Conservation (phyloP, 1,140 invertebrate genomes). For the Philaenus spumarius region DNA sequence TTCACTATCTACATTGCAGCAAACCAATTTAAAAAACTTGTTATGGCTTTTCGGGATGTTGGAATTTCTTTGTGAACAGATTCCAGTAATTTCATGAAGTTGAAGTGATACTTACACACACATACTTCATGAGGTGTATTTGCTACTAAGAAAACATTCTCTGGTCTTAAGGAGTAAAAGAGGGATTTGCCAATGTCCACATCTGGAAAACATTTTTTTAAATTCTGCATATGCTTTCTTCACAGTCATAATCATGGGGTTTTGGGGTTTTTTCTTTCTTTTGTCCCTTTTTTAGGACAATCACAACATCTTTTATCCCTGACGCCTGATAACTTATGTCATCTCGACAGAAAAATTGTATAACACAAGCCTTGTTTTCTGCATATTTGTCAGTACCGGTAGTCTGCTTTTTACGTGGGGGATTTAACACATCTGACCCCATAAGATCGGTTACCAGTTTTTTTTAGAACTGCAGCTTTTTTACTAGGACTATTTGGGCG, state of each 20-base stretch:
- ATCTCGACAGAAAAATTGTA: not conserved
- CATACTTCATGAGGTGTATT: not conserved
- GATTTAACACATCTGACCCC: conserved; percentile 2
- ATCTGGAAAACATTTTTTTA: not conserved
- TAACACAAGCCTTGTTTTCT: not conserved
- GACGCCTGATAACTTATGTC: not conserved
- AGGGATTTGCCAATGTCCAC: not conserved
- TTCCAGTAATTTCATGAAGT: not conserved
- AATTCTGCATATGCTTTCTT: not conserved
- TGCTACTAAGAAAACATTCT: conserved; percentile 1
- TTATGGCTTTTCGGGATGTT: not conserved
- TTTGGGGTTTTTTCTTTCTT: not conserved
- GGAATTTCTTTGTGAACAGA: not conserved
- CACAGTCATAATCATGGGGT: not conserved
- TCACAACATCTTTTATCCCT: not conserved
- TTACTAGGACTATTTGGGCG: not conserved
- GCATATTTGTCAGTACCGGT: conserved; percentile 2
- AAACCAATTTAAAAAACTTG: not conserved
- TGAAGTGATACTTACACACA: conserved; percentile 6
- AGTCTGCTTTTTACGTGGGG: conserved; percentile 3
- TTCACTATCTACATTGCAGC: not conserved
- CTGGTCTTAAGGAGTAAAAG: not conserved
- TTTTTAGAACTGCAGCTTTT: conserved; percentile 8
- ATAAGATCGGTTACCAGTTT: conserved; percentile 1
- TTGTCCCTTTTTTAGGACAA: not conserved